Base-by-base conservation (phyloP, 2,797 vertebrate species). In the Sebastes itinus region DNA sequence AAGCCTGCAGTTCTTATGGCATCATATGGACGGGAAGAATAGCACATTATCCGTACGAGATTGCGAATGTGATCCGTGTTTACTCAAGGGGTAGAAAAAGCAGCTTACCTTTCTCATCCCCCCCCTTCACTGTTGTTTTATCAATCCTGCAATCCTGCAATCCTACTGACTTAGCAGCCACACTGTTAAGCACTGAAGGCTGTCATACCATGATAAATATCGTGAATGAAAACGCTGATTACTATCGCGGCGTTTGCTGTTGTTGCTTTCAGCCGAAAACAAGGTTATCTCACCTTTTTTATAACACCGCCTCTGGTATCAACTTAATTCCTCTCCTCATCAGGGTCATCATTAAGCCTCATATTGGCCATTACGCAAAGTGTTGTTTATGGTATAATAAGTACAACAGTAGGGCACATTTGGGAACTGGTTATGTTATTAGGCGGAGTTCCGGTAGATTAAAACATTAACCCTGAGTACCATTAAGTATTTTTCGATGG, bases 121-220 rank as follows among this genome's bases (percentile, higher is more conserved):
- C 14, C 13, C 46, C 74, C 38, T 35, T 25, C 77, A 64, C 79
- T 73, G 82, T 59, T 33, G 54, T 66, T 83, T 64, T 88, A 90
- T 90, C 88, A 79, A 60, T 74, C 72, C 70, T 7, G 38, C 88
- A 79, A 60, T 74, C 72, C 70, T 7, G 32, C 61, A 78, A 90
- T 89, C 89, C 84, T 64, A 32, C 61, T 64, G 81, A 94, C 91
- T 94, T 91, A 92, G 62, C 81, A 58, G 71, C 72, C 59, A 75
- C 69, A 75, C 73, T 56, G 75, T 76, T 86, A 81, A 89, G 87
- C 78, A 82, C 70, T 32, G 77, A 62, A 10, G 7, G 77, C 87
- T 80, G 80, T 75, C 72, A 28, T 35, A 54, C 54, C n/a, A 4
- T 72, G 89, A 87, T 92, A 82, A 81, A 89, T 84, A 91, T 84